Conservation (phyloP, 2,113 vertebrate genomes). For the Bubalus kerabau region DNA sequence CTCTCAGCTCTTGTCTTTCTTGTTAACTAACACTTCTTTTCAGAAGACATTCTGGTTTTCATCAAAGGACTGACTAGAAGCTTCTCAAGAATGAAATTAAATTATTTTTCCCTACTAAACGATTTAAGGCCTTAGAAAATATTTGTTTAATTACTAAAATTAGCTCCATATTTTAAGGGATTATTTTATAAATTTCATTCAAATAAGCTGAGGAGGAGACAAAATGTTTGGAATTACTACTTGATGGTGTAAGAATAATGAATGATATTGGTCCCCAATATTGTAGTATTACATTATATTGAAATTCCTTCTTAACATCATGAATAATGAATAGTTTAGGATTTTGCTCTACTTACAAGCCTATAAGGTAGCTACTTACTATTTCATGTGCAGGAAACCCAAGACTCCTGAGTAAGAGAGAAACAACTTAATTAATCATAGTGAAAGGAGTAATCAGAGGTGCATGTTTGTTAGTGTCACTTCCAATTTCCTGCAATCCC, state of each 20-base stretch:
- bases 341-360: not conserved
- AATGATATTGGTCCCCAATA: not conserved
- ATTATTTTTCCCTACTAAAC: not conserved
- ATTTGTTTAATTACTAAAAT: not conserved
- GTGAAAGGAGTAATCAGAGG: not conserved
- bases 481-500: not conserved
- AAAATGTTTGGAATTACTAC: not conserved
- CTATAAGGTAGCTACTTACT: not conserved
- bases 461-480: not conserved
- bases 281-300: not conserved
- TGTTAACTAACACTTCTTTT: not conserved
- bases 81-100: not conserved
- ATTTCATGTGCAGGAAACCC: not conserved
- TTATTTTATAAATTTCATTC: not conserved
- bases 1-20: not conserved
- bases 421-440: not conserved
- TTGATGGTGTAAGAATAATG: not conserved
- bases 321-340: not conserved
- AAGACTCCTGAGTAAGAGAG: not conserved
- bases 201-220: not conserved
- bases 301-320: not conserved
- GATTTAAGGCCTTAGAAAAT: not conserved
- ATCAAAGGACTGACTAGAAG: not conserved
- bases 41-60: not conserved
- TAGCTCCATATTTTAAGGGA: not conserved